Evolutionary conservation across 2,797 vertebrate species (phyloP), one percentile per base, ranked within the genome.

Genomic region (Gephyroberyx darwinii): DNA sequence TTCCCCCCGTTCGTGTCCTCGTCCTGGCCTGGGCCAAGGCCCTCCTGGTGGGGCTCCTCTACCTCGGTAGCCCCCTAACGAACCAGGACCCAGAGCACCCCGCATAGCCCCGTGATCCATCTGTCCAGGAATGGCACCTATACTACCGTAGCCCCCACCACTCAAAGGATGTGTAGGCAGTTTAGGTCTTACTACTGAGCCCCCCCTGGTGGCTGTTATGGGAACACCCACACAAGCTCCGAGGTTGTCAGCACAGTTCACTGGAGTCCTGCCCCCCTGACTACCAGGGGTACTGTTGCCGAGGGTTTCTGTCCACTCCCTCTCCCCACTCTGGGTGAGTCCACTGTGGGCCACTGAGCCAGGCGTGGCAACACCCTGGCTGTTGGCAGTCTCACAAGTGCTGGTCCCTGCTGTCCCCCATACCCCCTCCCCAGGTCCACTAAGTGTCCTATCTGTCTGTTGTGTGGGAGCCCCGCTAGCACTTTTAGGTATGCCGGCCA

Each of bases 11-110:
- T 94, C 92, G 7, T 89, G 89, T 77, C 92, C 92, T 65, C 90
- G 86, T 35, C 91, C 90, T 3, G 91, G 90, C 74, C 88, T 89
- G 66, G 92, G 90, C 87, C 93, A 92, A 74, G 88, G 80, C 70
- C 91, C 92, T 50, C 79, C 57, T 1, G 89, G 91, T 19, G 88
- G 90, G 33, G 37, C 57, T 57, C 92, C 93, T 81, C 93, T 91
- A 31, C 92, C 92, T 60, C 92, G 81, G 80, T 79, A 93, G 33
- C 60, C 77, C 43, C 92, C 91, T 69, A 84, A 85, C 80, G 87
- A 84, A 54, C 88, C 83, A n/a, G 85, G 89, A 72, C 89, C 92
- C 84, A 89, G 75, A 45, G 76, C 78, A 22, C 88, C 88, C 19
- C 81, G 80, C 80, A 85, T 55, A 20, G 83, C 74, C 60, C 91